Evolutionary conservation across 2,797 vertebrate species (phyloP), one percentile per base, ranked within the genome.

Genomic region (Sebastes diaconus): DNA sequence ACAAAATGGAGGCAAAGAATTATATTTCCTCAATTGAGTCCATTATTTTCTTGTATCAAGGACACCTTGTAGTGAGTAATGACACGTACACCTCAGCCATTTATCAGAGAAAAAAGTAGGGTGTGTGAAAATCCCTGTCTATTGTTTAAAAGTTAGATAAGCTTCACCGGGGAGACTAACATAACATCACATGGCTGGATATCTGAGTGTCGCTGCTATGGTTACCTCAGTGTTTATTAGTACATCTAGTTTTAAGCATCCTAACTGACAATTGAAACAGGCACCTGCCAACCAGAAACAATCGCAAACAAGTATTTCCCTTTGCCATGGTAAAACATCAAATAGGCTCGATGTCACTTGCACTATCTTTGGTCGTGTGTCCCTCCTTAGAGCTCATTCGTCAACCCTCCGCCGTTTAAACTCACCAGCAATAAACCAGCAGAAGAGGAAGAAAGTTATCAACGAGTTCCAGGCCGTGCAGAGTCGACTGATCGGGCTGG

Each of bases 361-460:
- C 57, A 34, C 16, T 46, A 9, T 59, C 5, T 67, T 42, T 25
- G 63, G 36, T 42, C 13, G 9, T 14, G 55, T 24, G 11, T 58
- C 22, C 14, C 8, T n/a, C 13, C 27, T n/a, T 2, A 5, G 24
- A n/a, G 22, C 52, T 55, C 36, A 16, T 46, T 22, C 4, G 3
- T 29, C 63, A 2, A 1, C 13, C 7, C 6, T 1, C 18, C 1
- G 9, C 20, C 13, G 7, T 34, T 64, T 3, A 24, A 65, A 85
- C 93, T 90, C 75, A 96, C 96, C 95, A 7, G 90, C 68, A 2
- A 96, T 95, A 52, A 95, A 92, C 95, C 96, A 96, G 85, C 92
- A 90, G 73, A 92, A 83, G 61, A 94, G 25, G 64, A 96, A 95
- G 10, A 52, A 0, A 0, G 88, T 80, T 2, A 79, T 61, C 39